Evolutionary conservation across 2,113 vertebrate species (phyloP).

Genomic region (Fulica atra): DNA sequence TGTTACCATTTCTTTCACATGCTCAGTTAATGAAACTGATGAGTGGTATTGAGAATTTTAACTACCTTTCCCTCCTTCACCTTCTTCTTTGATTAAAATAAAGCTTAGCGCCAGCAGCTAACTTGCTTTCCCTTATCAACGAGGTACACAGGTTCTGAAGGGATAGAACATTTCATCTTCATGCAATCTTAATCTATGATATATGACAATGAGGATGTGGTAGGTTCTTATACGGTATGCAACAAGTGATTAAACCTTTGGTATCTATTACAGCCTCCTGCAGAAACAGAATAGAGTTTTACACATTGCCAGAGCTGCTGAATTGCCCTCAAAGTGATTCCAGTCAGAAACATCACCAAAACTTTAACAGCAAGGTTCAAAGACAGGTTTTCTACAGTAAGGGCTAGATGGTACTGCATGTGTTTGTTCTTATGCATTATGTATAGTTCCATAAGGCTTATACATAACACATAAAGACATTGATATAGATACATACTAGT

Average conservation of each 20-base stretch:
- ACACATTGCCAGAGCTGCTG: background rate
- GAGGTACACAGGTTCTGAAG: background rate
- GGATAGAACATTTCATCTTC: background rate
- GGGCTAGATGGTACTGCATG: background rate
- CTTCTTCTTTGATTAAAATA: background rate
- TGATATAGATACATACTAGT: background rate
- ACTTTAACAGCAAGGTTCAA: background rate
- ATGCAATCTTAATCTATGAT: background rate
- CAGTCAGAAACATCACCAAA: background rate
- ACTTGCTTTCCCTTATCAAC: background rate
- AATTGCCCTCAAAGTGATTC: background rate
- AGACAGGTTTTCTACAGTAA: background rate
- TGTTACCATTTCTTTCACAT: background rate
- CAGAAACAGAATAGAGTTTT: background rate
- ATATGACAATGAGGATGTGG: background rate
- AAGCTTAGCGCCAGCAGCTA: background rate
- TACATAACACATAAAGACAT: background rate
- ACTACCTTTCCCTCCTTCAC: background rate
- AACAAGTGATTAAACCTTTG: background rate
- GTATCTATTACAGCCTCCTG: background rate
- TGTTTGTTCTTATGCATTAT: background rate
- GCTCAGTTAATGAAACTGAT: conserved; percentile 12
- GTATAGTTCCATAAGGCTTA: background rate
- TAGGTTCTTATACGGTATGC: background rate
- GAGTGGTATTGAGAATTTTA: background rate